Conservation (phyloP, 1,140 invertebrate genomes). For the Plodia interpunctella region DNA sequence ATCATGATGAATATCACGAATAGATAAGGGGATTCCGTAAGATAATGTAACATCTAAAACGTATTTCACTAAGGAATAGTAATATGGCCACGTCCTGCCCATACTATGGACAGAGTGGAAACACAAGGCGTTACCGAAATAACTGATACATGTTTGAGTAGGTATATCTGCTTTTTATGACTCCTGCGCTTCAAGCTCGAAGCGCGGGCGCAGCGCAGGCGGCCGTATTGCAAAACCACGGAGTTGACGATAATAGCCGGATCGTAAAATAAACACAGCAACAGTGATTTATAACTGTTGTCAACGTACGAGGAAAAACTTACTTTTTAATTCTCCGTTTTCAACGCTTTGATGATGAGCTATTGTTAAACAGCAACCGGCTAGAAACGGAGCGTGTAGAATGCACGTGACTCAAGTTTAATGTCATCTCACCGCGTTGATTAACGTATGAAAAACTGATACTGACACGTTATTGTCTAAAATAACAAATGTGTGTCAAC, state of each 20-base stretch:
- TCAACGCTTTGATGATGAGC: constrained; percentile 50
- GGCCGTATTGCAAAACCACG: constrained; percentile 62
- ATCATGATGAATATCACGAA: background rate
- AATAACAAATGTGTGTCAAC: background rate
- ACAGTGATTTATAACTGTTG: constrained; percentile 61
- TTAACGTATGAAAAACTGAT: background rate
- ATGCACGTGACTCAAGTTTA: constrained; percentile 20
- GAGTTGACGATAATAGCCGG: constrained; percentile 63
- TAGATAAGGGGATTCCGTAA: background rate
- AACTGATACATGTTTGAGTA: constrained; percentile 53
- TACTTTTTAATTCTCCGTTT: constrained; percentile 53
- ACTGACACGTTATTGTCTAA: constrained; percentile 5
- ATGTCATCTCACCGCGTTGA: constrained; percentile 6
- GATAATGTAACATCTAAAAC: background rate
- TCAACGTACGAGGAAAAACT: constrained; percentile 55
- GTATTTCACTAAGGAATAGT: background rate
- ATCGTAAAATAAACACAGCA: constrained; percentile 67
- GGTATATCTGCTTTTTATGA: constrained; percentile 58
- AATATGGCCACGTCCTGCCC: background rate
- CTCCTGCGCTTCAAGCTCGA: constrained; percentile 33
- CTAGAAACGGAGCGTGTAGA: constrained; percentile 21
- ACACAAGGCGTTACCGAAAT: constrained; percentile 51
- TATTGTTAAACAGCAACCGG: constrained; percentile 38
- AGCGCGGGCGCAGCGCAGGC: constrained; percentile 25
- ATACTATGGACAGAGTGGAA: constrained; percentile 28